A percentile compares a stretch with the other conserved stretches of the same genome.
phyloP scores from a whole-genome alignment of 1,140 invertebrate species.

The Drosophila erecta region DNA sequence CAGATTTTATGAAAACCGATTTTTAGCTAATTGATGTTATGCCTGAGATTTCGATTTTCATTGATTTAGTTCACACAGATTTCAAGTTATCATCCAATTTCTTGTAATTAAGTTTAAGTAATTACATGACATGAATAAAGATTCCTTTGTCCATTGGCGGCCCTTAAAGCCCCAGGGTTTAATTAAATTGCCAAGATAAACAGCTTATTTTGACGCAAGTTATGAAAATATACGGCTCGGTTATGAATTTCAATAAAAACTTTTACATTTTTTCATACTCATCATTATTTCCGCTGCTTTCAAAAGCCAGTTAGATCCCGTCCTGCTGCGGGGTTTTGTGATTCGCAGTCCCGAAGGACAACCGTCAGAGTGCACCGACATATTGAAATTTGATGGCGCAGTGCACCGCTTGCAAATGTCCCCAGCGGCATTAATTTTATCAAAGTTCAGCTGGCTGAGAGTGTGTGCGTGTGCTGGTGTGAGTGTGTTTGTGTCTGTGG shows the following conservation, averaged over 20 bases:
- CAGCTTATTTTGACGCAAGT: background rate
- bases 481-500: constrained; percentile 1
- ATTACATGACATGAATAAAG: background rate
- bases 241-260: constrained; percentile 1
- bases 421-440: constrained; percentile 53
- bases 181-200: background rate
- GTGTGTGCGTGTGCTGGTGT: constrained; percentile 2
- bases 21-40: too few species aligned
- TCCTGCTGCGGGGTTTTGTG: background rate
- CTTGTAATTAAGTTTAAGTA: background rate
- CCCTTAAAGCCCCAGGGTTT: background rate
- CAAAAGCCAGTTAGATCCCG: constrained; percentile 25
- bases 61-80: too few species aligned
- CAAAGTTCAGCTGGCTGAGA: constrained; percentile 23
- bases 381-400: constrained; percentile 53
- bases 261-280: background rate
- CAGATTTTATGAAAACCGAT: too few species aligned
- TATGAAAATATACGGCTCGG: background rate
- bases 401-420: constrained; percentile 15
- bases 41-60: too few species aligned
- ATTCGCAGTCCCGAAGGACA: constrained; percentile 21
- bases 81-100: background rate
- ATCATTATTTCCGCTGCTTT: background rate
- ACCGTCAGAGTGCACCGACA: constrained; percentile 51
- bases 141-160: background rate